These are phyloP conservation scores for Propithecus perrieri DNA, from an alignment of 2,797 vertebrate genomes.

Conservation along the genomic window DNA sequence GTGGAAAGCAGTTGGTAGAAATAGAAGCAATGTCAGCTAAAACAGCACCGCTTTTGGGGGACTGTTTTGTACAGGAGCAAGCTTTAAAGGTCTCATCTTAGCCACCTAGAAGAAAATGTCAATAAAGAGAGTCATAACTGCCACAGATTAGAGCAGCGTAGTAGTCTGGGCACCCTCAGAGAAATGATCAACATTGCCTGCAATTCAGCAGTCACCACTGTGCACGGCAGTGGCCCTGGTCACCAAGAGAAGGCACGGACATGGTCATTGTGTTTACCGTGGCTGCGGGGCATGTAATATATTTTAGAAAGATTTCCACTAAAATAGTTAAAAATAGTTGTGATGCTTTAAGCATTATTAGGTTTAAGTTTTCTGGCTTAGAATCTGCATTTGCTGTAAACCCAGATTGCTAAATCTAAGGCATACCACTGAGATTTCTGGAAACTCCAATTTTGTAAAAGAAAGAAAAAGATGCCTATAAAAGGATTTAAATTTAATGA, in stretches of 20 bases:
- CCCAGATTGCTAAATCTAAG: background rate
- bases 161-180: background rate
- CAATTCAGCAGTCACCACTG: background rate
- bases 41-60: background rate
- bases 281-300: background rate
- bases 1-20: background rate
- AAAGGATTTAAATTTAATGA: background rate
- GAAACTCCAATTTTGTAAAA: background rate
- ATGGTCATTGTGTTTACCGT: background rate
- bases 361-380: conserved; percentile 19
- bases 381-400: background rate
- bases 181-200: background rate
- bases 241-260: background rate
- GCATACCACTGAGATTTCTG: background rate
- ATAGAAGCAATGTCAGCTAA: background rate
- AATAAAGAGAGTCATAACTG: background rate
- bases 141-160: background rate
- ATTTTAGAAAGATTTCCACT: background rate
- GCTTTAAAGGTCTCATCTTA: background rate
- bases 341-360: background rate
- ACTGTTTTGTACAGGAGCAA: background rate
- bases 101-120: background rate
- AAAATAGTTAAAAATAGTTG: background rate
- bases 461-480: background rate
- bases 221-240: background rate